These are phyloP conservation scores for Oostethus manadensis DNA, from an alignment of 2,113 vertebrate genomes.

Conservation along the genomic window DNA sequence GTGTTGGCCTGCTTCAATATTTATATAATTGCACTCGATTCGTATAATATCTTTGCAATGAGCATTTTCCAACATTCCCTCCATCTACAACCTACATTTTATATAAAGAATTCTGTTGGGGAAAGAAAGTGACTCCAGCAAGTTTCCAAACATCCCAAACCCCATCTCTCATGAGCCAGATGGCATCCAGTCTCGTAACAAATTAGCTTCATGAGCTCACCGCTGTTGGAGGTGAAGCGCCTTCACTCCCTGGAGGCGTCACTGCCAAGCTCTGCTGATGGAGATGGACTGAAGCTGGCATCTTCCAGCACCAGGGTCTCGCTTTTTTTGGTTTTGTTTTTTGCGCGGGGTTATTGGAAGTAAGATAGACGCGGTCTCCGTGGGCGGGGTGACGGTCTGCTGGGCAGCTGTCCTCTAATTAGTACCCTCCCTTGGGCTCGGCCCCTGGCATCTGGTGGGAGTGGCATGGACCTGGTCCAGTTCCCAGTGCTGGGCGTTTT, in stretches of 20 bases:
- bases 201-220: constrained; percentile 10
- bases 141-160: background rate
- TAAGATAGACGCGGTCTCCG: constrained; percentile 57
- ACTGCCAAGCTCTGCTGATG: constrained; percentile 28
- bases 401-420: constrained; percentile 79
- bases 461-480: constrained; percentile 58
- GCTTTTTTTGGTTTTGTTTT: no score
- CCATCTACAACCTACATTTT: no score
- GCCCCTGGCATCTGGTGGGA: constrained; percentile 68
- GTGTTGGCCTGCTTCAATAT: no score
- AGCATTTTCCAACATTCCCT: no score
- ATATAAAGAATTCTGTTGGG: no score
- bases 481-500: constrained; percentile 62
- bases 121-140: background rate
- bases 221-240: background rate
- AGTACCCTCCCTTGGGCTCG: constrained; percentile 69
- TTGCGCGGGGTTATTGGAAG: constrained; percentile 39
- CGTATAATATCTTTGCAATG: no score
- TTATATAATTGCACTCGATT: no score
- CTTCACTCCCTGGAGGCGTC: constrained; percentile 13
- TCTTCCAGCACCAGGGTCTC: constrained; percentile 30
- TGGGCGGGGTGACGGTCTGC: constrained; percentile 65
- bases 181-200: constrained; percentile 11
- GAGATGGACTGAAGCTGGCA: constrained; percentile 34
- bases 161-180: constrained; percentile 5